Base-by-base conservation (phyloP, 2,113 vertebrate genomes). In the Aspiorhynchus laticeps region DNA sequence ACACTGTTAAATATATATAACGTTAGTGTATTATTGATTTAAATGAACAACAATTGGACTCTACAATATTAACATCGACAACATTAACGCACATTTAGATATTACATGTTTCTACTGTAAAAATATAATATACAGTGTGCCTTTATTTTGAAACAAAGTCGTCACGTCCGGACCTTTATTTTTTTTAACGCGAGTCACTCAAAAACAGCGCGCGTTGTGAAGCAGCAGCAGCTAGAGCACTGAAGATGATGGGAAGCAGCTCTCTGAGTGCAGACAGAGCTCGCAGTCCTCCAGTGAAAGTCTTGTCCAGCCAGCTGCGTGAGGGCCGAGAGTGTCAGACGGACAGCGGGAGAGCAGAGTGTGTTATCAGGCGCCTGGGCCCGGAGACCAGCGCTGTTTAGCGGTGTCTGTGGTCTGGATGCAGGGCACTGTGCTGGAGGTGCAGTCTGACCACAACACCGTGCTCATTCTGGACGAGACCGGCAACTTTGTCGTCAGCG, bases 371-470 rank as follows among this genome's bases (percentile, higher is more conserved):
- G 26, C 91, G 92, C 89, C 46, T 92, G 87, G 79, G 89, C 0
- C 90, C 2, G 48, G 31, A 15, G 71, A 43, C 1, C 26, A 28
- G 6, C 51, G 90, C 17, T 43, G 83, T 2, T 87, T 96, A 73
- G 11, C 90, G 0, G 88, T 98, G 41, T 94, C 93, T 0, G 90
- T 94, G 43, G 97, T 97, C 83, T 98, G 98, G 97, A 97, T 98
- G 97, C 97, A 98, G 92, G 98, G 97, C 1, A 95, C 95, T 0
- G 95, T 99, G 67, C 7, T 95, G 88, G 92, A 95, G 6, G 92
- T 95, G 36, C 91, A 91, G 46, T 65, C 89, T n/a, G 91, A 93
- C 5, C 63, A 87, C 0, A 92, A 94, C 90, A 91, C 86, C 19
- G 94, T 94, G 9, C 92, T 95, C 84, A 93, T 98, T 88, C 92